Base-by-base conservation (phyloP, 2,888 invertebrate species). In the Timema podura region DNA sequence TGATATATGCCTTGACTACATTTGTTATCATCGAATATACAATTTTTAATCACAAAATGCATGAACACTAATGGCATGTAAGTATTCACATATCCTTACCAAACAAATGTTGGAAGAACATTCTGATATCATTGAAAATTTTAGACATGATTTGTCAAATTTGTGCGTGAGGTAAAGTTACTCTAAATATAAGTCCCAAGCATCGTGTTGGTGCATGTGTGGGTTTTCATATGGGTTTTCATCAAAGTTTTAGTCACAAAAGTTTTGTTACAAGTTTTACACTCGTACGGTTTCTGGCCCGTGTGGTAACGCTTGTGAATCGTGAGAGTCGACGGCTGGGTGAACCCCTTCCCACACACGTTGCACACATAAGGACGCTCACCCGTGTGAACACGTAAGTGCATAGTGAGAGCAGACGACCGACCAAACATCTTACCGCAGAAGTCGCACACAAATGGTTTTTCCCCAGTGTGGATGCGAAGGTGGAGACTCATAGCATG, bases 201-300 rank as follows among this genome's bases (percentile, higher is more conserved):
- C n/a, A n/a, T n/a, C n/a, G n/a, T n/a, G n/a, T n/a, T n/a, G n/a
- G n/a, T n/a, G n/a, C n/a, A n/a, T n/a, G n/a, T n/a, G n/a, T n/a
- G n/a, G n/a, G n/a, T n/a, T n/a, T n/a, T n/a, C n/a, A 87, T 81
- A 75, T 88, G 88, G 81, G 87, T 85, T 76, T 87, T 86, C 65
- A 88, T 82, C 80, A 87, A 84, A 8, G 87, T 87, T 78, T 85
- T 86, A 73, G 87, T 86, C 15, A 87, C 87, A 79, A 87, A 88
- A 46, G 86, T 87, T 77, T 87, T 80, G 0, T 83, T 82, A 68
- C 85, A 86, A 0, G 82, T 77, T 10, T 79, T 77, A 73, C 86
- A 85, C 0, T 80, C 77, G 59, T 79, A 84, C 6, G 84, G 79
- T 67, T 79, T 82, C 49, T 83, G 82, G 0, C 82, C 82, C 0